Percentiles rank a stretch among this genome's conserved stretches.
These are phyloP conservation scores for Heterochromis multidens DNA, from an alignment of 2,113 vertebrate species.

Conservation along the genomic window DNA sequence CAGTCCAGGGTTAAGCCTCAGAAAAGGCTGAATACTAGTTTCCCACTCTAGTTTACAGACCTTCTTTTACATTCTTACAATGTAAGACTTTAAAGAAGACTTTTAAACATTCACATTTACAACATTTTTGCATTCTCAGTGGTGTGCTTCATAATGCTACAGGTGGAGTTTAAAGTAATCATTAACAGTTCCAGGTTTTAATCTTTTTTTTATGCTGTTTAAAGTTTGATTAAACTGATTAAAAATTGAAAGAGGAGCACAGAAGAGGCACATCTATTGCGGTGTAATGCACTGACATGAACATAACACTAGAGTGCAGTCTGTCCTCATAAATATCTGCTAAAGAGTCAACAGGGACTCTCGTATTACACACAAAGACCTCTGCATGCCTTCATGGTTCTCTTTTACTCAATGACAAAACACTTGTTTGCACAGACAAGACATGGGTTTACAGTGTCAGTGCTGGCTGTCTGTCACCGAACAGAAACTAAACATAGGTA, in stretches of 20 bases:
- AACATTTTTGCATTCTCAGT: not conserved
- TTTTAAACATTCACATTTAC: not conserved
- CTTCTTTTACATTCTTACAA: not conserved
- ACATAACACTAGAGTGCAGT: constrained; percentile 17
- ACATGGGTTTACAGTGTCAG: not conserved
- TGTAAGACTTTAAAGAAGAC: not conserved
- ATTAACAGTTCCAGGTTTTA: not conserved
- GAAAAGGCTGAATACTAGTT: not conserved
- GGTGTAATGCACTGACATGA: not conserved
- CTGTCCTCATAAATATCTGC: not conserved
- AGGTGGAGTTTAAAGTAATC: not conserved
- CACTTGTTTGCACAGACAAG: not conserved
- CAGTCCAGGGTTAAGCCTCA: not conserved
- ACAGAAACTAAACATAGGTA: not conserved
- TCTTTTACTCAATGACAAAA: not conserved
- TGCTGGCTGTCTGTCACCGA: not conserved
- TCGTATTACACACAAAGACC: not conserved
- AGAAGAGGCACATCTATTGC: not conserved
- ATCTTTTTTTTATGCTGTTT: not conserved
- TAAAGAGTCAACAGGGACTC: accelerated
- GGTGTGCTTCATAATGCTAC: not conserved
- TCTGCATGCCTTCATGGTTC: not conserved
- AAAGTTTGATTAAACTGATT: no score
- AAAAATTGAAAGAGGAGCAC: not conserved
- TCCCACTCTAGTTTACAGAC: not conserved